Conservation (phyloP, 2,888 invertebrate genomes). For the Andrena minutula region DNA sequence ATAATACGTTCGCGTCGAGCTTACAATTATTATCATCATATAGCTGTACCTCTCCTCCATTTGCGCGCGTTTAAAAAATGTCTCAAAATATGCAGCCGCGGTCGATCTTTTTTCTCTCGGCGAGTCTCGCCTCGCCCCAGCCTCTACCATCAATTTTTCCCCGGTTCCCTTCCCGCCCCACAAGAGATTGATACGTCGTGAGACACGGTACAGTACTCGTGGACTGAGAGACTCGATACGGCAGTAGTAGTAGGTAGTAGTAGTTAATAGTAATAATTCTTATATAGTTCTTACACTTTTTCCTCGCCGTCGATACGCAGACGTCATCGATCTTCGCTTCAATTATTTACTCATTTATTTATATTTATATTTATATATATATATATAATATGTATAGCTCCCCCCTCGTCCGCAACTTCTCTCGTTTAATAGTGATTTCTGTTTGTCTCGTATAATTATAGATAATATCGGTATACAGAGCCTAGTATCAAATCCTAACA, state of each 20-base stretch:
- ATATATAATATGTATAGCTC: slow-evolving; percentile 64
- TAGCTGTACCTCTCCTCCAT: slow-evolving; percentile 11
- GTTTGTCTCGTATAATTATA: slow-evolving; percentile 51
- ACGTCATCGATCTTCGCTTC: slow-evolving; percentile 55
- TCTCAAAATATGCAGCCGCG: slow-evolving; percentile 73
- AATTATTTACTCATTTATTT: slow-evolving; percentile 63
- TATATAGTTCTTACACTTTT: slow-evolving; percentile 44
- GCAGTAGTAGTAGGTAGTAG: slow-evolving; percentile 61
- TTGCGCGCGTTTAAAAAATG: slow-evolving; percentile 66
- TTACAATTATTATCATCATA: slow-evolving; percentile 19
- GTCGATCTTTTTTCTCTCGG: slow-evolving; percentile 48
- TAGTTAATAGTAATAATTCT: slow-evolving; percentile 47
- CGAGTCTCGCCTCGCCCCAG: slow-evolving; percentile 36
- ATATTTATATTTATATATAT: slow-evolving; percentile 62
- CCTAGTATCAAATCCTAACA: slow-evolving; percentile 74
- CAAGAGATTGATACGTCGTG: slow-evolving; percentile 45
- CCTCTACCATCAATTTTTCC: slow-evolving; percentile 13
- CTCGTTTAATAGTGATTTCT: slow-evolving; percentile 58
- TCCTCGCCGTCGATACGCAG: slow-evolving; percentile 47
- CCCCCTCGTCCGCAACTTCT: slow-evolving; percentile 56
- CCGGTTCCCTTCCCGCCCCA: slow-evolving; percentile 14
- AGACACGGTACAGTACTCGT: slow-evolving; percentile 52
- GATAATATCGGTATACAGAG: slow-evolving; percentile 70
- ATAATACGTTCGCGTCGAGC: slow-evolving; percentile 38
- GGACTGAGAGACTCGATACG: slow-evolving; percentile 72